Conservation (phyloP, 2,113 vertebrate genomes). For the Notothenia coriiceps region DNA sequence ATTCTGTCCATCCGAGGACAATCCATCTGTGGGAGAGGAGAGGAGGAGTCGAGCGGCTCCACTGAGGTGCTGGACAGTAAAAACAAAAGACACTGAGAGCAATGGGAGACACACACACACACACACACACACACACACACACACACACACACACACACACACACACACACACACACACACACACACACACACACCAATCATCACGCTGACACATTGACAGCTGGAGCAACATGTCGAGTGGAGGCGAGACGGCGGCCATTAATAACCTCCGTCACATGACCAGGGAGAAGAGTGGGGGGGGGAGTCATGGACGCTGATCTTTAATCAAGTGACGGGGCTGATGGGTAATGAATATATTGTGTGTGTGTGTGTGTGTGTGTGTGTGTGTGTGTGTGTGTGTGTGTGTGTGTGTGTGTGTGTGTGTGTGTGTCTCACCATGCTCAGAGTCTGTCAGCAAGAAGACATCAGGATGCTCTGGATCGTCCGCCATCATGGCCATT, state of each 20-base stretch:
- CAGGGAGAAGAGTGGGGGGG: too few species aligned
- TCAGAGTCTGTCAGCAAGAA: slow-evolving; percentile 97
- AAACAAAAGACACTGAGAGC: slow-evolving; percentile 43
- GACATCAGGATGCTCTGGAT: slow-evolving; percentile 95
- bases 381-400: background rate
- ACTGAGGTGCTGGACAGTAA: slow-evolving; percentile 54
- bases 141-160: background rate
- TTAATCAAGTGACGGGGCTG: too few species aligned
- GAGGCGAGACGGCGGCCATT: too few species aligned
- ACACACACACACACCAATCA: slow-evolving; percentile 8
- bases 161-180: slow-evolving; percentile 14
- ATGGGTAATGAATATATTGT: too few species aligned
- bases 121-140: slow-evolving; percentile 14
- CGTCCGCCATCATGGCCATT: slow-evolving; percentile 99
- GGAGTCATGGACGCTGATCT: too few species aligned
- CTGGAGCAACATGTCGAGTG: too few species aligned
- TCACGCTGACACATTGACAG: too few species aligned
- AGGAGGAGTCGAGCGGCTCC: slow-evolving; percentile 35
- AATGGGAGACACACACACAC: slow-evolving; percentile 38
- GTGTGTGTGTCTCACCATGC: slow-evolving; percentile 85
- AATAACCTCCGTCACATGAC: too few species aligned
- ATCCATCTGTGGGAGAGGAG: slow-evolving; percentile 24
- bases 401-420: slow-evolving; percentile 4
- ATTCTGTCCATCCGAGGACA: background rate
- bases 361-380: background rate